Base-by-base conservation (phyloP, 2,888 invertebrate genomes). In the Sicus ferrugineus region DNA sequence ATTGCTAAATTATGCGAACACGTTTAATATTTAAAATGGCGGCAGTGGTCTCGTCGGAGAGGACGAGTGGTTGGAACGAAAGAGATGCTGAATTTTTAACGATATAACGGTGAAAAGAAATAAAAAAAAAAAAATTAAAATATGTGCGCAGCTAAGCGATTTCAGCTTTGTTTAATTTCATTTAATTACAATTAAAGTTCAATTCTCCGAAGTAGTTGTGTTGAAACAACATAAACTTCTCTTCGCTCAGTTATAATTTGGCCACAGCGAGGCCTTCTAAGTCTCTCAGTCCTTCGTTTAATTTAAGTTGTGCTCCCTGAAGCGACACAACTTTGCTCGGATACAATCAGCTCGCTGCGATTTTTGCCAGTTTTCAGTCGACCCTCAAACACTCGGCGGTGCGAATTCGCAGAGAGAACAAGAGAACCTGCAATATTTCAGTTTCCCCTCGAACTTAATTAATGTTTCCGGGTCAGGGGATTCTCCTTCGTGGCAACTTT, bases 1-100 rank as follows among this genome's bases (percentile, higher is more conserved):
- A 61, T n/a, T 67, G 46, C 38, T 19, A 48, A 58, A 19, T 23
- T 62, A 48, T 62, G 48, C 48, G 30, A 48, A 62, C 19, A 62
- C 16, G 23, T 62, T 31, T 59, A 59, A 59, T 59, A 21, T 59
- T 19, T 23, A 59, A 59, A 9, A 21, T 34, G 31, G 7, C 16
- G 34, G 19, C 50, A n/a, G n/a, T n/a, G 50, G 23, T 50, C 50
- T 19, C 50, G 19, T 50, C 50, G 23, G 50, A 31, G 14, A 3
- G 28, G 42, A 21, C n/a, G n/a, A n/a, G n/a, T n/a, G n/a, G n/a
- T n/a, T n/a, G n/a, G n/a, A n/a, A n/a, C n/a, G n/a, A n/a, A n/a
- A n/a, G n/a, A n/a, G n/a, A 38, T 38, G 16, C 11, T 4, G 42
- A 42, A 42, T 42, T n/a, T 9, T 42, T 42, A n/a, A 42, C n/a